phyloP scores from a whole-genome alignment of 1,140 invertebrate genomes.

The Potamilus streckersoni region DNA sequence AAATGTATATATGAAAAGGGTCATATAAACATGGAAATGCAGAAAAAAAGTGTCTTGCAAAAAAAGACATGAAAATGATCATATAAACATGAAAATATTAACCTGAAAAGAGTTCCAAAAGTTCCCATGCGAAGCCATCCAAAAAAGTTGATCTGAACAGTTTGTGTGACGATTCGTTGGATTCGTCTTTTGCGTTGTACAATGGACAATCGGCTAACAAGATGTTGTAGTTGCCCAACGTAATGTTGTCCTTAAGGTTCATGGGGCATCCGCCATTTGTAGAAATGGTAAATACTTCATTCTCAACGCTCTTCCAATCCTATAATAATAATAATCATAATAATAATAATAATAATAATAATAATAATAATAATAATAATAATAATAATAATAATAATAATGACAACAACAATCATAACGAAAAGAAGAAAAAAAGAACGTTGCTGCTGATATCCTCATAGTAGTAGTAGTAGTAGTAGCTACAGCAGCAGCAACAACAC shows the following conservation, averaged over 20 bases:
- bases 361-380: no score
- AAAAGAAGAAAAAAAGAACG: background rate
- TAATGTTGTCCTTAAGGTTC: conserved; percentile 29
- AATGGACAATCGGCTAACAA: conserved; percentile 34
- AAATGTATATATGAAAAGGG: no score
- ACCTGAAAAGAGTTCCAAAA: conserved; percentile 46
- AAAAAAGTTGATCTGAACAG: conserved; percentile 34
- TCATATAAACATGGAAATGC: no score
- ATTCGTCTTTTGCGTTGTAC: conserved; percentile 25
- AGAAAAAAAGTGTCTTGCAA: no score
- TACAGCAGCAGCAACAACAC: conserved; percentile 42
- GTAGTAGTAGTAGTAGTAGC: conserved; percentile 43
- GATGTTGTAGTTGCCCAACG: conserved; percentile 42
- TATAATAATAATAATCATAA: background rate
- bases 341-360: no score
- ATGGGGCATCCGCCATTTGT: conserved; percentile 35
- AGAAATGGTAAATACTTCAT: conserved; percentile 18
- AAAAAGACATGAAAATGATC: no score
- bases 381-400: background rate
- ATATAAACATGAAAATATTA: no score
- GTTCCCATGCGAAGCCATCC: conserved; percentile 46
- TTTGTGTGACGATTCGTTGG: conserved; percentile 32
- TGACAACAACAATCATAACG: no score
- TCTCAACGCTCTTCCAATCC: conserved; percentile 41
- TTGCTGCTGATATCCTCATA: conserved; percentile 31